Evolutionary conservation across 2,888 invertebrate genomes (phyloP), one percentile per base, ranked within the genome.

Genomic region (Acanthacorydalis orientalis): DNA sequence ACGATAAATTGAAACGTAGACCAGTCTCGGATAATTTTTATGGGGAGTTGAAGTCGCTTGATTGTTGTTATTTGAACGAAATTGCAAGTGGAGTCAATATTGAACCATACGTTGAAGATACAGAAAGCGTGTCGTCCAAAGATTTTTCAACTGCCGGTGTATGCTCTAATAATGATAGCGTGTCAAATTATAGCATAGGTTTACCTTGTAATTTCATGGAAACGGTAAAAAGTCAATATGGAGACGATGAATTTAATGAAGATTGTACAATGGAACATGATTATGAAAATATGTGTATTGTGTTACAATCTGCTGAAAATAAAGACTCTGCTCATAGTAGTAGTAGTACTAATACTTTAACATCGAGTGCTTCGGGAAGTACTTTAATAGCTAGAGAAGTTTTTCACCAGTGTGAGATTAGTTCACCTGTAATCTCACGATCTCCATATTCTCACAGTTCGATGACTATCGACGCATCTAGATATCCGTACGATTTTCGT

Each of bases 1-100:
- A 38, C 3, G 15, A 38, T 2, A 73, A 77, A 54, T 62, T 80
- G 39, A 85, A 82, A 56, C 69, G 85, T 44, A 68, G 83, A 53
- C 84, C 85, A 0, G 70, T 86, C 4, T 83, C 84, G 15, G 82
- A 83, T 58, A 81, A 85, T 55, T 82, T 80, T 43, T 66, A 78
- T 39, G 80, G 80, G 58, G 80, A 83, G 59, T 67, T 82, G 40
- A 77, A 77, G 49, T 74, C 76, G 10, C 64, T 77, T 15, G 68
- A 69, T 53, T 70, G 71, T 49, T 68, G 70, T 54, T 70, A 23
- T 6, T 6, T 72, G 46, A 72, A 72, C 54, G 75, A 76, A 37
- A 12, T 10, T 47, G 12, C 47, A 7, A 15, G 15, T 15, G 12
- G 12, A 38, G 11, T 15, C 44, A 6, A 6, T 23, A 23, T 23